phyloP scores from a whole-genome alignment of 2,888 invertebrate species.

The Heliconius erato region DNA sequence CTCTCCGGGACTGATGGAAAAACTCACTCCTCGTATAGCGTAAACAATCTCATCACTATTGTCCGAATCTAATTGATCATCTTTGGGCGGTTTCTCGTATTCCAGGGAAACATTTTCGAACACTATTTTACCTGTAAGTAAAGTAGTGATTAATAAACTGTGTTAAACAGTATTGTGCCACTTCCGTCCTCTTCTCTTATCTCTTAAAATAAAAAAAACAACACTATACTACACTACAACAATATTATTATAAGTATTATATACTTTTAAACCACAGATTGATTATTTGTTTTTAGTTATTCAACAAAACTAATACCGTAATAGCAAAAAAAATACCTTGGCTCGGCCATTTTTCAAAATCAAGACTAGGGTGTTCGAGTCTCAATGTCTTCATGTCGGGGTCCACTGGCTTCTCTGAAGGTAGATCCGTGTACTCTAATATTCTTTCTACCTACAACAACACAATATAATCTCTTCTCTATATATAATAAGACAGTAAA shows the following conservation, averaged over 20 bases:
- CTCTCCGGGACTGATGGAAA: slow-evolving; percentile 84
- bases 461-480: too few relatives aligned
- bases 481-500: too few relatives aligned
- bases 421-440: slow-evolving; percentile 91
- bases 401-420: slow-evolving; percentile 86
- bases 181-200: too few relatives aligned
- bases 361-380: slow-evolving; percentile 70
- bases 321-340: slow-evolving; percentile 64
- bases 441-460: slow-evolving; percentile 88
- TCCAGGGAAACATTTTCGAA: slow-evolving; percentile 78
- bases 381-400: slow-evolving; percentile 72
- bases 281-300: too few relatives aligned
- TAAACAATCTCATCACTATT: slow-evolving; percentile 80
- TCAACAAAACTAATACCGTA: too few relatives aligned
- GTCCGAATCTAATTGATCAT: slow-evolving; percentile 44
- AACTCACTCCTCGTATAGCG: slow-evolving; percentile 81
- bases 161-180: neutral
- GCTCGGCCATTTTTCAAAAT: slow-evolving; percentile 77
- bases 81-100: slow-evolving; percentile 73
- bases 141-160: neutral
- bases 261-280: too few relatives aligned
- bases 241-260: too few relatives aligned
- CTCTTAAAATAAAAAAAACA: too few relatives aligned
- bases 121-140: slow-evolving; percentile 71
- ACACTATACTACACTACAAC: too few relatives aligned